A percentile compares a stretch with the other conserved stretches of the same genome.
phyloP scores from a whole-genome alignment of 2,888 invertebrate genomes.

The Eristalinus aeneus region DNA sequence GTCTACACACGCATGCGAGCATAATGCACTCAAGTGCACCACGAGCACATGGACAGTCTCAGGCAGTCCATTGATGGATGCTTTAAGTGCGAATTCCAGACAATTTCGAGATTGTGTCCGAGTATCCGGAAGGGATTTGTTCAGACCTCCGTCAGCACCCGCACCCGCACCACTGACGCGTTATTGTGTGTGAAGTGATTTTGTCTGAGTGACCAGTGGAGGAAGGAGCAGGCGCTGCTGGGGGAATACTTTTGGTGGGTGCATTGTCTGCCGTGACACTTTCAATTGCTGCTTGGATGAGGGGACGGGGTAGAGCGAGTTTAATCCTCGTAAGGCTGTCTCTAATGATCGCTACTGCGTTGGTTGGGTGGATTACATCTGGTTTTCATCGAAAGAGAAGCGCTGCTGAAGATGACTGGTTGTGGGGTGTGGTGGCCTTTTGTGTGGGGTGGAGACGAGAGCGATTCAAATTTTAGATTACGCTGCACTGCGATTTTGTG shows the following conservation, averaged over 20 bases:
- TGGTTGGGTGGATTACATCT: neutral
- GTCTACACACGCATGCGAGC: constrained; percentile 7
- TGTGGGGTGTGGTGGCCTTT: neutral
- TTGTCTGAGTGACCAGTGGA: neutral
- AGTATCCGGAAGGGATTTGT: constrained; percentile 11
- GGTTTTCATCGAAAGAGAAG: neutral
- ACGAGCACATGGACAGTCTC: constrained; percentile 38
- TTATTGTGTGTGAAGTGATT: constrained; percentile 6
- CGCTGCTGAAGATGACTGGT: neutral
- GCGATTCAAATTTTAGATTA: neutral
- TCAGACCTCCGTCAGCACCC: neutral
- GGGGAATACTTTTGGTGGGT: neutral
- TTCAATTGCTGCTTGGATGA: neutral
- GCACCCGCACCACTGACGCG: neutral
- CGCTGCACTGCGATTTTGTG: neutral
- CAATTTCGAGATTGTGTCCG: constrained; percentile 44
- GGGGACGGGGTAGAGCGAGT: neutral
- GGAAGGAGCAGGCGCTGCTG: neutral
- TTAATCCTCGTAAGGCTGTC: neutral
- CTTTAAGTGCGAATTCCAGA: constrained; percentile 65
- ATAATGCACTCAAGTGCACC: constrained; percentile 51
- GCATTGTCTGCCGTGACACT: neutral
- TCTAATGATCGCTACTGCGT: neutral
- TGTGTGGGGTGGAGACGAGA: neutral
- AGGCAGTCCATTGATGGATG: neutral